These are phyloP conservation scores for Karalla daura DNA, from an alignment of 2,797 vertebrate genomes.

Conservation along the genomic window DNA sequence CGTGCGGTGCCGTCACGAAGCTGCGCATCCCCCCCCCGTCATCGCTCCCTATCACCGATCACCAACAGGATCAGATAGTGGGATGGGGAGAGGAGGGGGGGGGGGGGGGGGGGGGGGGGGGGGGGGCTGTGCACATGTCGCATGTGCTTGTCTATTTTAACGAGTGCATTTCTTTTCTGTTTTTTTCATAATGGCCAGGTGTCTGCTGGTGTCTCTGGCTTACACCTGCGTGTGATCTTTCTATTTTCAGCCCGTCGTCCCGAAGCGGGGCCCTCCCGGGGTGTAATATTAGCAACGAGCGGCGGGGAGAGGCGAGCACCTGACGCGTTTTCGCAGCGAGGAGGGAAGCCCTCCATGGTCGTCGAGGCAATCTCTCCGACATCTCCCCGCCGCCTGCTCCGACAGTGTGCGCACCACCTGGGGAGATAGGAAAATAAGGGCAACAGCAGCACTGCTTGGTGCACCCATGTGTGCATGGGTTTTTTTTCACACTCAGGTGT, in stretches of 20 bases:
- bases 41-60: conserved; percentile 52
- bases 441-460: conserved; percentile 46
- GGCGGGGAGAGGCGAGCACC: conserved; percentile 62
- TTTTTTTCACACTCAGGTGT: conserved; percentile 43
- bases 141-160: conserved; percentile 17
- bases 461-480: conserved; percentile 4
- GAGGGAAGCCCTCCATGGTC: conserved; percentile 54
- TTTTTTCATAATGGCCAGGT: conserved; percentile 35
- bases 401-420: conserved; percentile 60
- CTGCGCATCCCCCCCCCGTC: conserved; percentile 37
- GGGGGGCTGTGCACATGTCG: conserved; percentile 5
- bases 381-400: conserved; percentile 53
- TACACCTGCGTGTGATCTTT: conserved; percentile 35
- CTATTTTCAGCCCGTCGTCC: conserved; percentile 14
- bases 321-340: conserved; percentile 44
- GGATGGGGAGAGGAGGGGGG: not conserved
- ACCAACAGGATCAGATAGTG: conserved; percentile 32
- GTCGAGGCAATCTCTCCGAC: conserved; percentile 59
- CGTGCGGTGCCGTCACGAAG: conserved; percentile 69
- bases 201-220: conserved; percentile 17
- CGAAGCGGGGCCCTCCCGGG: not conserved
- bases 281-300: conserved; percentile 61
- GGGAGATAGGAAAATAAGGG: conserved; percentile 54
- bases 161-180: not conserved
- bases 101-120: not conserved